Conservation (phyloP, 2,797 vertebrate genomes). For the Alfaro cultratus region DNA sequence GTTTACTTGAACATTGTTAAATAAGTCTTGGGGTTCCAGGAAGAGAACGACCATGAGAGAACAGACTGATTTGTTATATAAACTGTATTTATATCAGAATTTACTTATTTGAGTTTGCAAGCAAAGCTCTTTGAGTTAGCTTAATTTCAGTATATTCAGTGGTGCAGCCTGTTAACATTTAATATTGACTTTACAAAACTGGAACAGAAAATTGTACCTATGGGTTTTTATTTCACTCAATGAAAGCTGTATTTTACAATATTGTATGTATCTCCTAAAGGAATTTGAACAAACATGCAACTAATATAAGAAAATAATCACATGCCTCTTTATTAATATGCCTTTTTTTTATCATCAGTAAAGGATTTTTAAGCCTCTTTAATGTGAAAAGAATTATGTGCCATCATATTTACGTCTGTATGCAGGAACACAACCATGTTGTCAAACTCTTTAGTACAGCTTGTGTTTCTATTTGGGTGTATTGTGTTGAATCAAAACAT, state of each 20-base stretch:
- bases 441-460: slow-evolving; percentile 45
- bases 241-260: slow-evolving; percentile 44
- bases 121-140: slow-evolving; percentile 30
- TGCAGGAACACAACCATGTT: slow-evolving; percentile 21
- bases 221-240: slow-evolving; percentile 10
- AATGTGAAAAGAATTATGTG: slow-evolving; percentile 50
- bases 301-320: slow-evolving; percentile 10
- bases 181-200: slow-evolving; percentile 38
- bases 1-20: slow-evolving; percentile 4
- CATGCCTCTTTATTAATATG: slow-evolving; percentile 32
- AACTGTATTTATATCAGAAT: slow-evolving; percentile 29
- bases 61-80: slow-evolving; percentile 14
- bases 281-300: slow-evolving; percentile 16
- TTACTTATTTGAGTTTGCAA: slow-evolving; percentile 17
- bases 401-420: slow-evolving; percentile 41
- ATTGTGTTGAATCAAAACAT: slow-evolving; percentile 52
- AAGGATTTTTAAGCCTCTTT: slow-evolving; percentile 13
- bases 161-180: slow-evolving; percentile 15
- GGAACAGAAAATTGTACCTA: slow-evolving; percentile 2
- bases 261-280: slow-evolving; percentile 29
- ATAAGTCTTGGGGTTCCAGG: slow-evolving; percentile 3
- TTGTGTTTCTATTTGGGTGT: slow-evolving; percentile 46
- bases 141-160: slow-evolving; percentile 22
- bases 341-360: slow-evolving; percentile 37
- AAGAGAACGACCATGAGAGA: slow-evolving; percentile 6